Percentiles rank a stretch among this genome's conserved stretches.
phyloP scores from a whole-genome alignment of 2,888 invertebrate species.

The Reticulitermes lucifugus region DNA sequence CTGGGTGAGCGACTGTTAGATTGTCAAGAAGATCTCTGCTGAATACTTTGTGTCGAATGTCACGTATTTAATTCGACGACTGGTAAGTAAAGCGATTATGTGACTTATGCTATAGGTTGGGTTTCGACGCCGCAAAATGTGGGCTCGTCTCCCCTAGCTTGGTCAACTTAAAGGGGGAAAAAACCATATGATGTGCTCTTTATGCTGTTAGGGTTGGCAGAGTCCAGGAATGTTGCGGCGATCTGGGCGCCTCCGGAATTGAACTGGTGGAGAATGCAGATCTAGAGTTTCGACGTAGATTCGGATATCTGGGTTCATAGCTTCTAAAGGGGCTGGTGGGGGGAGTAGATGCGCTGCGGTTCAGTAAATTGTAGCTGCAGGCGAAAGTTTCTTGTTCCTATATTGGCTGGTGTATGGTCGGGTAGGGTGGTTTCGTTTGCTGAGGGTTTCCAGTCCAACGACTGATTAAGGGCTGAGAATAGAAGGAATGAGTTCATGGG shows the following conservation, averaged over 20 bases:
- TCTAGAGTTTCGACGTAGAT: neutral
- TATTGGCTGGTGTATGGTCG: neutral
- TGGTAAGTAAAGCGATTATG: too few species aligned
- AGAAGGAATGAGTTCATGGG: neutral
- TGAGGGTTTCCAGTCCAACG: constrained; percentile 15
- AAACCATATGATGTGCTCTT: too few species aligned
- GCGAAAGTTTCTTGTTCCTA: neutral
- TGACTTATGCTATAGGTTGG: too few species aligned
- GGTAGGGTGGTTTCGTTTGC: constrained; percentile 8
- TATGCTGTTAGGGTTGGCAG: neutral
- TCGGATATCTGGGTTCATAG: neutral
- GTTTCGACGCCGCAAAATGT: too few species aligned
- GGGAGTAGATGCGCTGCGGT: too few species aligned
- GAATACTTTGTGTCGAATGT: too few species aligned
- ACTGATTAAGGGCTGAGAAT: constrained; percentile 15
- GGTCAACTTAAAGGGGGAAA: too few species aligned
- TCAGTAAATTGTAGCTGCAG: neutral
- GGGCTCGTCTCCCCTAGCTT: too few species aligned
- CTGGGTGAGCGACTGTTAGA: too few species aligned
- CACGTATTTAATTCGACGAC: too few species aligned
- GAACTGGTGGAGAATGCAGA: constrained; percentile 1
- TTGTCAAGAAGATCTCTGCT: too few species aligned
- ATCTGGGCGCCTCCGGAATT: neutral
- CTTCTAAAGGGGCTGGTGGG: too few species aligned
- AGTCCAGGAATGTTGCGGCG: neutral